These are phyloP conservation scores for Diarsia dahlii DNA, from an alignment of 2,888 invertebrate species.

Conservation along the genomic window DNA sequence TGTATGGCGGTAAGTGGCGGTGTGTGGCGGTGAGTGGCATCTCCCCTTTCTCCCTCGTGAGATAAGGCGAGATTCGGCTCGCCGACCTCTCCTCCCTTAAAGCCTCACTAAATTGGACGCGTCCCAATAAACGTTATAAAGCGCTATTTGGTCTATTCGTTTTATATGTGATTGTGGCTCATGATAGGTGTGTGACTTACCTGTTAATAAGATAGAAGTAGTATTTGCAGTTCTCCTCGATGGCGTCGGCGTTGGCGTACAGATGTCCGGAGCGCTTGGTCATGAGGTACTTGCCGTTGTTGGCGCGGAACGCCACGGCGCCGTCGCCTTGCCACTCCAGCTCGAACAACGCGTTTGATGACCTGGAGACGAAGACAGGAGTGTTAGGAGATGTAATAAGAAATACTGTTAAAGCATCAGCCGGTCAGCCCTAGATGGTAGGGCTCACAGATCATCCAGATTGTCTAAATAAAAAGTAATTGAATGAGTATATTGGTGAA, in stretches of 20 bases:
- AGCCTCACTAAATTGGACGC: too few relatives aligned
- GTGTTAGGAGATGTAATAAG: not conserved
- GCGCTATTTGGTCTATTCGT: too few relatives aligned
- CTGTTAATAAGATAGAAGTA: conserved; percentile 98
- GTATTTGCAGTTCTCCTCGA: conserved; percentile 97
- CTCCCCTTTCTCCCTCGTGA: too few relatives aligned
- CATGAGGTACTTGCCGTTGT: conserved; percentile 98
- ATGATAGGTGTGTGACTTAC: too few relatives aligned
- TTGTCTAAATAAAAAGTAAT: not conserved
- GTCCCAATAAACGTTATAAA: too few relatives aligned
- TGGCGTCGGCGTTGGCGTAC: conserved; percentile 95
- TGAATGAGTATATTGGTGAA: too few relatives aligned
- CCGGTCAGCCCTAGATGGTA: not conserved
- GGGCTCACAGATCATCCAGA: not conserved
- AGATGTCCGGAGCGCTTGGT: conserved; percentile 98
- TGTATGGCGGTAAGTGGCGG: too few relatives aligned
- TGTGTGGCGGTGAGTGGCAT: too few relatives aligned
- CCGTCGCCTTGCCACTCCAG: conserved; percentile 98
- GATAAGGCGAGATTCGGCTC: too few relatives aligned
- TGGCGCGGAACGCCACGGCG: conserved; percentile 97
- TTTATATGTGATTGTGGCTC: too few relatives aligned
- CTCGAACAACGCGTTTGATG: conserved; percentile 98
- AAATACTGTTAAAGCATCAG: not conserved
- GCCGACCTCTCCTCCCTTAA: too few relatives aligned
- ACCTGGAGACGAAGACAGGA: conserved; percentile 85